Percentiles rank a stretch among this genome's conserved stretches.
These are phyloP conservation scores for Poecilia velifera DNA, from an alignment of 2,797 vertebrate species.

Conservation along the genomic window DNA sequence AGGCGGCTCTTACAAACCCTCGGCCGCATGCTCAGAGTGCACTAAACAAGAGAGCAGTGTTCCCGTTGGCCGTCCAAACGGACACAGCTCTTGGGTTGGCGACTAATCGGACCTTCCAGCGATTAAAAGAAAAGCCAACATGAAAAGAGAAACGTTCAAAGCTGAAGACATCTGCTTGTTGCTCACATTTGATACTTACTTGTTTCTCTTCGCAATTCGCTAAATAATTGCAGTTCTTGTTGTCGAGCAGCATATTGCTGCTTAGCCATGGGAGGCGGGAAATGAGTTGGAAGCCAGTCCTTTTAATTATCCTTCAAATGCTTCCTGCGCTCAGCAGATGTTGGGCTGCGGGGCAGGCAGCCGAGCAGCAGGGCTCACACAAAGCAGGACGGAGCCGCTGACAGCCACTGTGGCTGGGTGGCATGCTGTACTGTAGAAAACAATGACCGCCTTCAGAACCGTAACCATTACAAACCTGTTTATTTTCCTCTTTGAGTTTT, in stretches of 20 bases:
- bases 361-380: slow-evolving; percentile 70
- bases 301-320: slow-evolving; percentile 84
- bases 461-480: not conserved
- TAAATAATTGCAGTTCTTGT: slow-evolving; percentile 76
- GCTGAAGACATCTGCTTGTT: slow-evolving; percentile 53
- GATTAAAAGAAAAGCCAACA: not conserved
- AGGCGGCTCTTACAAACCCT: slow-evolving; percentile 46
- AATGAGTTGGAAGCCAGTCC: slow-evolving; percentile 80
- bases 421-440: slow-evolving; percentile 42
- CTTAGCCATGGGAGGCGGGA: slow-evolving; percentile 78
- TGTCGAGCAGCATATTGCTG: slow-evolving; percentile 74
- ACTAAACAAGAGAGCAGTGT: slow-evolving; percentile 47
- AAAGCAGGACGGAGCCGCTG: slow-evolving; percentile 54
- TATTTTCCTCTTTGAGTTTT: not conserved
- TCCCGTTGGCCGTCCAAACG: slow-evolving; percentile 25
- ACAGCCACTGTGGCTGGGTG: slow-evolving; percentile 50
- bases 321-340: slow-evolving; percentile 81
- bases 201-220: slow-evolving; percentile 58
- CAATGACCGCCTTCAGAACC: slow-evolving; percentile 20
- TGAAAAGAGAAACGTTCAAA: slow-evolving; percentile 7
- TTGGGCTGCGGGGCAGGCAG: slow-evolving; percentile 79
- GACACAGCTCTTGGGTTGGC: slow-evolving; percentile 34
- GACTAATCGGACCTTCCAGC: slow-evolving; percentile 47
- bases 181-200: slow-evolving; percentile 57
- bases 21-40: slow-evolving; percentile 42